phyloP scores from a whole-genome alignment of 2,113 vertebrate genomes.

The Saccopteryx bilineata region DNA sequence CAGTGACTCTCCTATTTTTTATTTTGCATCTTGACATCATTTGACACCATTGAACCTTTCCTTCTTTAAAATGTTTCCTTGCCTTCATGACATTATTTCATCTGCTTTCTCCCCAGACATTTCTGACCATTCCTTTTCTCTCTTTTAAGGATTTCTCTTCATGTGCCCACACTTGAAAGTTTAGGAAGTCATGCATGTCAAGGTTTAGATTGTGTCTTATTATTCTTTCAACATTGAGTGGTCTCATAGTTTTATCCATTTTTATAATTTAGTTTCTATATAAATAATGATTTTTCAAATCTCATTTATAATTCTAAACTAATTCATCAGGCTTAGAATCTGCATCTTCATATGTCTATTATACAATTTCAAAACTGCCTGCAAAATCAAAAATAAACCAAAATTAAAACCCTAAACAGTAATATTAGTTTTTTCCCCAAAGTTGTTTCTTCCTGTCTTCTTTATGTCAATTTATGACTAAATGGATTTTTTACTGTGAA shows the following conservation, averaged over 20 bases:
- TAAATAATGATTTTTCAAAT: background rate
- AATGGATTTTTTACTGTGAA: background rate
- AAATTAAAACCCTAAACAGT: background rate
- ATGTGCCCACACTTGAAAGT: background rate
- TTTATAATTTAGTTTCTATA: background rate
- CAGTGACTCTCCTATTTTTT: background rate
- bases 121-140: background rate
- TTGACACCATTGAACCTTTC: background rate
- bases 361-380: background rate
- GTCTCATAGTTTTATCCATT: background rate
- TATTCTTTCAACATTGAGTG: background rate
- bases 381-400: background rate
- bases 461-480: background rate
- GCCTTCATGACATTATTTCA: background rate
- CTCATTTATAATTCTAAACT: background rate
- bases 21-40: background rate
- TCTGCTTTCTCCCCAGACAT: background rate
- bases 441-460: background rate
- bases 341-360: background rate
- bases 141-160: background rate
- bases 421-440: background rate
- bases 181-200: background rate
- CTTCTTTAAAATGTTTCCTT: background rate
- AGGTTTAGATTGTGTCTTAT: background rate
- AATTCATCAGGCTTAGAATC: background rate